phyloP scores from a whole-genome alignment of 2,888 invertebrate genomes.

The Nephrotoma appendiculata region DNA sequence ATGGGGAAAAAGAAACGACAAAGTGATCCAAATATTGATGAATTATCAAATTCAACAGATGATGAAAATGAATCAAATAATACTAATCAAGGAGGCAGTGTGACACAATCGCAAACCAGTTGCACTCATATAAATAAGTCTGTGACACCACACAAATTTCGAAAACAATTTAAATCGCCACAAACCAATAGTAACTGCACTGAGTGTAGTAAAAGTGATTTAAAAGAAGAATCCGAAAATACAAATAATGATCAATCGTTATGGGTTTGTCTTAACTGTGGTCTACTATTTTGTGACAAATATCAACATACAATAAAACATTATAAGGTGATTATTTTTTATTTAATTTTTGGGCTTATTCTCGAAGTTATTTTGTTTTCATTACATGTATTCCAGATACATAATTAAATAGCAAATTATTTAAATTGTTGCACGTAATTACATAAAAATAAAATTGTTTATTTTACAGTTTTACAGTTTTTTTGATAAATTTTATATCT shows the following conservation, averaged over 20 bases:
- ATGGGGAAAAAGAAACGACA: constrained; percentile 67
- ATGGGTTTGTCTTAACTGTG: constrained; percentile 76
- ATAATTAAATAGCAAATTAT: too few relatives aligned
- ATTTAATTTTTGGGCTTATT: not conserved
- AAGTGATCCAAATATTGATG: constrained; percentile 47
- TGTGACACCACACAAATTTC: constrained; percentile 45
- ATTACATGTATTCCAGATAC: not conserved
- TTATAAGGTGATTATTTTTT: constrained; percentile 33
- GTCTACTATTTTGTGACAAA: constrained; percentile 58
- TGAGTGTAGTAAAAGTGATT: constrained; percentile 38
- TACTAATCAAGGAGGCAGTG: constrained; percentile 21
- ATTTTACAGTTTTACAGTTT: too few relatives aligned
- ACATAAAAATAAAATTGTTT: too few relatives aligned
- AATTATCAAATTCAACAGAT: constrained; percentile 54
- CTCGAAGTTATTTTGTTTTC: not conserved
- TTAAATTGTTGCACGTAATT: too few relatives aligned
- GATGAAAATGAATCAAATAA: constrained; percentile 40
- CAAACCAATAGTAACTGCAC: constrained; percentile 39
- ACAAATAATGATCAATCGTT: constrained; percentile 37
- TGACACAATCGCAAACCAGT: constrained; percentile 15
- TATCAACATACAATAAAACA: constrained; percentile 62
- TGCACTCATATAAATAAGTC: constrained; percentile 58
- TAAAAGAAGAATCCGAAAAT: constrained; percentile 31
- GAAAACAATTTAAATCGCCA: constrained; percentile 38
- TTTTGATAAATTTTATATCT: not conserved